Conservation (phyloP, 2,797 vertebrate genomes). For the Streptopelia turtur region DNA sequence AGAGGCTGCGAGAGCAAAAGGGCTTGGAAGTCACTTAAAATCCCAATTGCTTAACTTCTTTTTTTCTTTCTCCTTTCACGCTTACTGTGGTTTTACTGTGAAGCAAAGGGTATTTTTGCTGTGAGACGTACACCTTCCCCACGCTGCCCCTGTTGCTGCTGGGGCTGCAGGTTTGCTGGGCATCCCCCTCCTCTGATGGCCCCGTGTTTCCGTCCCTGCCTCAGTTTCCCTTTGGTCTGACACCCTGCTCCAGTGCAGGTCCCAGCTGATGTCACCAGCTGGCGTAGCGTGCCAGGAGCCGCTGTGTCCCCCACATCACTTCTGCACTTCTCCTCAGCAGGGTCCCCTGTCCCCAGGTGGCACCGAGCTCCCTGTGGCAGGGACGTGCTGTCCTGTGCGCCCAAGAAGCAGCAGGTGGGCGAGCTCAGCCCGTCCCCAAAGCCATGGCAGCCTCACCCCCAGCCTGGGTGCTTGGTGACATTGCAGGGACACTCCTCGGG, state of each 20-base stretch:
- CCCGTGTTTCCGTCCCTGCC: background rate
- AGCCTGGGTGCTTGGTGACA: accelerated
- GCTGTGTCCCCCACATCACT: background rate
- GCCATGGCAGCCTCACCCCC: background rate
- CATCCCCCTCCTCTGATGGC: background rate
- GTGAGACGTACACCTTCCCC: background rate
- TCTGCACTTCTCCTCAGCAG: background rate
- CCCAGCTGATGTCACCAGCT: background rate
- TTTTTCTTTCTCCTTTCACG: background rate
- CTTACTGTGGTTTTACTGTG: background rate
- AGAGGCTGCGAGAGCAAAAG: background rate
- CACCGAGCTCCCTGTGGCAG: background rate
- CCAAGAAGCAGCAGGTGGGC: background rate
- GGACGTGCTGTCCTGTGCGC: accelerated
- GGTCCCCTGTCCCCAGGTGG: background rate
- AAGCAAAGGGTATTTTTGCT: background rate
- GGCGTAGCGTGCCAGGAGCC: background rate
- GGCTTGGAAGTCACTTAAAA: conserved; percentile 10
- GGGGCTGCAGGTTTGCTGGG: background rate
- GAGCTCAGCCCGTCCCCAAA: background rate
- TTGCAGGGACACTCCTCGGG: background rate
- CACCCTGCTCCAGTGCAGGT: background rate
- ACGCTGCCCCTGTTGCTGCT: background rate
- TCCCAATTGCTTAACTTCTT: background rate
- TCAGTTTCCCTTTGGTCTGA: conserved; percentile 2